Evolutionary conservation across 2,888 invertebrate genomes (phyloP), one percentile per base, ranked within the genome.

Genomic region (Eupithecia subumbrata): DNA sequence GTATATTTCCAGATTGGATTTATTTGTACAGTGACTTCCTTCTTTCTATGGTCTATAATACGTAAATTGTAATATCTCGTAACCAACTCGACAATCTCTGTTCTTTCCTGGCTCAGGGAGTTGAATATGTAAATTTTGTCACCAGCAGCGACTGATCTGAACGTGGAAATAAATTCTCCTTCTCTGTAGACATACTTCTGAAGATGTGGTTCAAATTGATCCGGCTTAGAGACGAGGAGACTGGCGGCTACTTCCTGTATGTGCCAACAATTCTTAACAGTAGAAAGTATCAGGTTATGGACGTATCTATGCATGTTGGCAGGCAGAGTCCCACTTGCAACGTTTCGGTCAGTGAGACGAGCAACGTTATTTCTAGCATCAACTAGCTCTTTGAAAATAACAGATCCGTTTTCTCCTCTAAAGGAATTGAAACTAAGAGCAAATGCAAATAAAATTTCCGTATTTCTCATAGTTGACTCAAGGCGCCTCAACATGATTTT

Each of bases 291-390:
- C 96, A 97, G 84, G 96, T 92, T 56, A 96, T 98, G 91, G 96
- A 98, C 88, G 90, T 99, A 98, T 76, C 97, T 96, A 96, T 98
- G 97, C 0, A 98, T 97, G 80, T 96, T 96, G 0, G 97, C 96
- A 85, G 98, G 97, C 25, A 98, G 96, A 0, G 99, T 99, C 5
- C 99, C 99, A 0, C 99, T 98, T 74, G 98, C 98, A n/a, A 99
- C 99, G 89, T 99, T 99, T 86, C 99, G 98, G 90, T 99, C 99
- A 88, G 98, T 97, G 84, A 99, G 98, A 37, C 99, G 95, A 0
- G 97, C 99, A 74, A 98, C 95, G 96, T 96, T 85, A 97, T 96
- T 89, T 96, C 98, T 87, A 96, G 96, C 75, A 96, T 95, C 94
- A 95, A 96, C 73, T 68, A 94, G 80, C 12, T 86, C 83, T 7